Base-by-base conservation (phyloP, 2,888 invertebrate genomes). In the Drosophila flavopinicola region DNA sequence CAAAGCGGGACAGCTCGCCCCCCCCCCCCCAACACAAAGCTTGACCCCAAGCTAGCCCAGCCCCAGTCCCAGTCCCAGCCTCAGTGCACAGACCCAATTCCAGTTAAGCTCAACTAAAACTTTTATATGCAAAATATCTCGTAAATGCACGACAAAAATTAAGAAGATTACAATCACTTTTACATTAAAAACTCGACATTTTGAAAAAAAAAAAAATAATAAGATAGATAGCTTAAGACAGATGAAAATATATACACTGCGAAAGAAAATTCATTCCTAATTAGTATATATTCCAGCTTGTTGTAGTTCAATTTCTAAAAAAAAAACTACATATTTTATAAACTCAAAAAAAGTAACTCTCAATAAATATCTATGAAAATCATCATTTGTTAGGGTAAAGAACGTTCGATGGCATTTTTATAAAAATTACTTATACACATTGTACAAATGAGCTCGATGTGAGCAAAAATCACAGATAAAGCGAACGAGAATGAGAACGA, bases 401-500 rank as follows among this genome's bases (percentile, higher is more conserved):
- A 20, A 20, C 4, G 2, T 20, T 20, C 20, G 4, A 38, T 11
- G 11, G 11, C 38, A 67, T 27, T 3, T 29, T 10, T 5, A 29
- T 1, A 35, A 27, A 35, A 6, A 13, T 17, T 32, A 23, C 5
- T 23, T 15, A 10, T 33, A 3, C 10, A 17, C 3, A 27, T 20
- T 13, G 10, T 3, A 44, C 9, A 70, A 65, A 71, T 71, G 27
- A 58, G 35, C 35, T 47, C 30, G 68, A 42, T 61, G 65, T 57
- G 69, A 58, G 44, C 60, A 29, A 45, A 49, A 57, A 41, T 65
- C 44, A 42, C 33, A 67, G 63, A 56, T 33, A 66, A 37, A 58
- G 52, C 41, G 23, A 13, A 15, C 17, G 20, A 33, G 27, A 53
- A n/a, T n/a, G n/a, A n/a, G n/a, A n/a, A n/a, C n/a, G 39, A 23